phyloP scores from a whole-genome alignment of 2,797 vertebrate species.

The Ficedula albicollis region DNA sequence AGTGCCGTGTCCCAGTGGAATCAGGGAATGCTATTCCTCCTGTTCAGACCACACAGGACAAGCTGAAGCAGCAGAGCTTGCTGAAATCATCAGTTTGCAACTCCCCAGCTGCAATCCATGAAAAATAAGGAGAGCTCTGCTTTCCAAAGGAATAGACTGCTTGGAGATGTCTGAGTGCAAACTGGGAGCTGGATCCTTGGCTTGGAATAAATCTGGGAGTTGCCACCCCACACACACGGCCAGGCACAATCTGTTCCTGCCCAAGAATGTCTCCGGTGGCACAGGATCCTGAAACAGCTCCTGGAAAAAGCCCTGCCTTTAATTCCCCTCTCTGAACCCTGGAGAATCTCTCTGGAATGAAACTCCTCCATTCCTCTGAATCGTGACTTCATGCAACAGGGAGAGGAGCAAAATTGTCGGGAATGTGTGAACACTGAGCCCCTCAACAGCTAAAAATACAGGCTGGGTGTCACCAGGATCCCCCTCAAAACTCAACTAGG shows the following conservation, averaged over 20 bases:
- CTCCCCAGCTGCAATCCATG: not conserved
- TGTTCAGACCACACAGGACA: not conserved
- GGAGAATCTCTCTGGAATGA: not conserved
- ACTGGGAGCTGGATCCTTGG: not conserved
- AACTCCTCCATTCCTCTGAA: not conserved
- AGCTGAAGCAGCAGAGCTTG: not conserved
- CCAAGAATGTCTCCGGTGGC: not conserved
- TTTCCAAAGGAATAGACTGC: not conserved
- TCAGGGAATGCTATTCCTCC: not conserved
- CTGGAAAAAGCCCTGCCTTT: not conserved
- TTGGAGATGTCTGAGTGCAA: not conserved
- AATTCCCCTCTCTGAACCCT: not conserved
- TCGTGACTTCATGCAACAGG: not conserved
- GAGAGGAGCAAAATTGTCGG: not conserved
- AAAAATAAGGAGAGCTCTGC: not conserved
- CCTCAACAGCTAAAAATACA: not conserved
- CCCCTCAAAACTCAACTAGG: not conserved
- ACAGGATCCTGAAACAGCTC: not conserved
- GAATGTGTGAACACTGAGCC: not conserved
- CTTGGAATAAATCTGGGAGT: not conserved
- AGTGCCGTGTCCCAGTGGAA: not conserved
- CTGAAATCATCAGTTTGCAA: not conserved
- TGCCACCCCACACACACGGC: fast-evolving
- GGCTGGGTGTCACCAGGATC: not conserved
- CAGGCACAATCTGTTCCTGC: not conserved